Evolutionary conservation across 2,888 invertebrate species (phyloP), one percentile per base, ranked within the genome.

Genomic region (Rosalia funebris): DNA sequence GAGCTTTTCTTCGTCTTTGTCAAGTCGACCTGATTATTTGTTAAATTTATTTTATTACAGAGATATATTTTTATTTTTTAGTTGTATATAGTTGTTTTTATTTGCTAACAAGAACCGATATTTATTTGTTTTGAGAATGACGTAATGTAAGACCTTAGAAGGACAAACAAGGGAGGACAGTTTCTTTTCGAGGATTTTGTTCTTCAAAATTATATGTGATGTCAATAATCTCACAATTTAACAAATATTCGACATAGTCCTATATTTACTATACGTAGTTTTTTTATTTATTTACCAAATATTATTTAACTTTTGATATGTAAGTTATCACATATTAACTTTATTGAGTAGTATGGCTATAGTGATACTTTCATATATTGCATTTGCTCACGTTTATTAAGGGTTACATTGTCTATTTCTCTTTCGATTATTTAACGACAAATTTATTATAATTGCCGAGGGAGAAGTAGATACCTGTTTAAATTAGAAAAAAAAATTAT

Each of bases 131-230:
- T 36, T 57, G 47, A 47, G 25, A 55, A 32, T 1, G 19, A 12
- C 46, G 9, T 19, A 31, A 37, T 37, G 39, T 34, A 52, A 32
- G 47, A 60, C 37, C 39, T 55, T 47, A 58, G 57, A 57, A 32
- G 46, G 36, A 25, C 41, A 50, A 55, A 48, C 44, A 1, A 14
- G 39, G 47, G 57, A 56, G 39, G 70, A 60, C 71, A 73, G 71
- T 71, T 71, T 69, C 68, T 63, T 63, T 50, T 56, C 59, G 55
- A 50, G 60, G 66, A 64, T 64, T 62, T 72, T 76, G 76, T 80
- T 79, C 79, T 80, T 80, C 78, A 77, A 80, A 79, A 79, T 78
- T 80, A 70, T 74, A 80, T 81, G 81, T 81, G 81, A 81, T 81
- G 80, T 81, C 79, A 79, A 79, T 79, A 81, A 81, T 81, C 81